Evolutionary conservation across 2,888 invertebrate genomes (phyloP), one percentile per base, ranked within the genome.

Genomic region (Troides aeacus): DNA sequence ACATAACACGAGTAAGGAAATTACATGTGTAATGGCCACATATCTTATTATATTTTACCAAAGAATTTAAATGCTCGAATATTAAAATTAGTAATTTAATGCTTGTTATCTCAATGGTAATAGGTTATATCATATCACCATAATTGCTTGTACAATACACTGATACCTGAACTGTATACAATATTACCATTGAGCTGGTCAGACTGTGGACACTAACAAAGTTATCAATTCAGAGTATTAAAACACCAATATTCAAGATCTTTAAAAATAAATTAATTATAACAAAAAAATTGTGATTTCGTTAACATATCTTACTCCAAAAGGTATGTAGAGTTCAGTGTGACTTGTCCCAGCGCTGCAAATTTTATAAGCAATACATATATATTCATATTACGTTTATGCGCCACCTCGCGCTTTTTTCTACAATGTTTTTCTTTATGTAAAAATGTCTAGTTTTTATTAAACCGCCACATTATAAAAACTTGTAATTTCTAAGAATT

Each of bases 71-170:
- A 58, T n/a, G 23, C n/a, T 56, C 56, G n/a, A n/a, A 21, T 58
- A n/a, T 15, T 12, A 30, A 30, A 30, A 12, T 23, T 12, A 21
- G 23, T 58, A 58, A 58, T 23, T 58, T 24, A 23, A 58, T 53
- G 18, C n/a, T 23, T 23, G 58, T 62, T 67, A 42, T 62, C 30
- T 53, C 50, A 65, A 65, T 64, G 64, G 24, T 64, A 1, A 60
- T 64, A 36, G 59, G 53, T 59, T 23, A 50, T 63, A 64, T 64
- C 24, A 50, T 63, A 64, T 64, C 24, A 24, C 63, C 6, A 50
- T 50, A 50, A 63, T 23, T 53, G 8, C 5, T 24, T 30, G 8
- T 42, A 23, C 24, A 21, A 46, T 50, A 23, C 42, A 46, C 23
- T 30, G 57, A 15, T 57, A 21, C 21, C 15, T 7, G 12, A n/a